Evolutionary conservation across 2,797 vertebrate genomes (phyloP), one percentile per base, ranked within the genome.

Genomic region (Acanthornis magna): DNA sequence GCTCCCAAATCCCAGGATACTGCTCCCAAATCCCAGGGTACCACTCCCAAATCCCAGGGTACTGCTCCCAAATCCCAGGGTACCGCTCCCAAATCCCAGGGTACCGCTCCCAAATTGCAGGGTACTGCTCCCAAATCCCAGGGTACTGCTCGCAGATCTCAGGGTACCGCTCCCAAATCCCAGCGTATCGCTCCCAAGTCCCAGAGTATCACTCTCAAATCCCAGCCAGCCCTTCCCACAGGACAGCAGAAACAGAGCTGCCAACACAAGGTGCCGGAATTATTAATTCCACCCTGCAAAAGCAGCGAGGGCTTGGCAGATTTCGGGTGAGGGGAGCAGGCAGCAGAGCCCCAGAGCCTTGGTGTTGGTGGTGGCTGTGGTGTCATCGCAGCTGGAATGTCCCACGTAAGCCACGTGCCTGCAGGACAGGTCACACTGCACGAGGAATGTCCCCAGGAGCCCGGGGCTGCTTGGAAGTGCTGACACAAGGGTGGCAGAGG

Each of bases 1-100:
- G 18, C 40, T 42, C 40, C 45, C 65, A 36, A 14, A 11, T 67
- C 23, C 42, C 43, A 6, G 94, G 98, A 99, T 98, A 10, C 12
- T 3, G 5, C 23, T 40, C 72, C 57, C 45, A 5, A 40, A 13
- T 10, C 29, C 22, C 13, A 0, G 4, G 2, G 5, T 10, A 42
- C 1, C 5, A 6, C 43, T 4, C 53, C 68, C 45, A 23, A 7
- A 15, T 29, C n/a, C 9, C 0, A 2, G 51, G 1, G 47, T 48
- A 26, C 23, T 13, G 25, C 48, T 50, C 48, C 48, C 25, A 50
- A 50, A 15, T 26, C 25, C 7, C 25, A 9, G 22, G 12, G 47
- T 48, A 48, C 7, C 14, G 14, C 48, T 50, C 62, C 43, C 42
- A 71, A 40, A 9, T 26, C 29, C 10, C 0, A 3, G 36, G 20